A percentile compares a stretch with the other conserved stretches of the same genome.
Evolutionary conservation across 2,797 vertebrate species (phyloP).

Genomic region (Podargus strigoides): DNA sequence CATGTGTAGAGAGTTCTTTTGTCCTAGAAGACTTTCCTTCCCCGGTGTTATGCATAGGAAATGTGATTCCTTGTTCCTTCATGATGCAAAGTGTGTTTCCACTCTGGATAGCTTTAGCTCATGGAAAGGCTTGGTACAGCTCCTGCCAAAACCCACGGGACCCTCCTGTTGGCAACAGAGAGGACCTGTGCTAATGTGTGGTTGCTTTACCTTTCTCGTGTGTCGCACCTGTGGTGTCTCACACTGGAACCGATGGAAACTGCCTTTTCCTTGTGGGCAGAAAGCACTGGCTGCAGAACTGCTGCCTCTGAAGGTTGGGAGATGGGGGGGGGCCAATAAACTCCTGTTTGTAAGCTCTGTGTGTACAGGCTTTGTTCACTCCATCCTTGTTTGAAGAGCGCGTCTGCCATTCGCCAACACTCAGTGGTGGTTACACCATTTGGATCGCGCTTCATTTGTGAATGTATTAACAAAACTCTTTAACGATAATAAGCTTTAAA

Average conservation of each 20-base stretch:
- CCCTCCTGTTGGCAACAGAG: not conserved
- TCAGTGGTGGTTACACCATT: not conserved
- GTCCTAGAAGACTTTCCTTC: not conserved
- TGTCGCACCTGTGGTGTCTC: not conserved
- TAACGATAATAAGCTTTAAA: slow-evolving; percentile 39
- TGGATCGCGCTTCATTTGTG: not conserved
- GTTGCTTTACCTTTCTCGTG: not conserved
- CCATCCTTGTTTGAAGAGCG: not conserved
- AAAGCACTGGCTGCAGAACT: not conserved
- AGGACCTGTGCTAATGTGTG: fast-evolving
- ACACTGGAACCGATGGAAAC: not conserved
- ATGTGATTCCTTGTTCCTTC: not conserved
- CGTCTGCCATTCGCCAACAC: not conserved
- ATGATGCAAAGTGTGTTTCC: not conserved
- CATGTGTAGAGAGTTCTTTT: not conserved
- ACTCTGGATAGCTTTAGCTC: not conserved
- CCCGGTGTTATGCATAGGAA: not conserved
- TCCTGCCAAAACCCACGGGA: not conserved
- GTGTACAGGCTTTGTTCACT: not conserved
- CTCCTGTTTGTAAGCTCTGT: not conserved
- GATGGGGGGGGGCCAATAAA: not conserved
- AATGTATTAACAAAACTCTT: slow-evolving; percentile 9
- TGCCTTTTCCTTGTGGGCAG: not conserved
- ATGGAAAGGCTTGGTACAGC: not conserved
- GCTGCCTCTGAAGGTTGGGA: not conserved